Evolutionary conservation across 2,888 invertebrate genomes (phyloP), one percentile per base, ranked within the genome.

Genomic region (Brassicogethes aeneus): DNA sequence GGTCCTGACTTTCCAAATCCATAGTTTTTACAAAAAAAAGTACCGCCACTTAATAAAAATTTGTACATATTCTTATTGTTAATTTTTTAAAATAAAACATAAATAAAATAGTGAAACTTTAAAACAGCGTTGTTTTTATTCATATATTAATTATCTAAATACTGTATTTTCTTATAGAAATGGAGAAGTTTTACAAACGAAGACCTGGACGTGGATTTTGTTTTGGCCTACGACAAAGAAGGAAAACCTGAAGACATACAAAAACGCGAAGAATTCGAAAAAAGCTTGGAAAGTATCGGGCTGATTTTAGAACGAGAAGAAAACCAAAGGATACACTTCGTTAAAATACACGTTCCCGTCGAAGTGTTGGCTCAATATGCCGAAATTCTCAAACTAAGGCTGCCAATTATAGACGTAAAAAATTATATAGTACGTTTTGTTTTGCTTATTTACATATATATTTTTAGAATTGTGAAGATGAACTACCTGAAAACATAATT

Each of bases 381-480:
- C 23, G 87, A 87, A 66, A 77, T 85, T 46, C 72, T 87, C 53
- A 85, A 85, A 64, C 71, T 87, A 23, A 75, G 83, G 59, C 74
- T 87, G 75, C 86, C 86, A 33, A 80, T 87, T 64, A 84, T 79
- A 68, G 71, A 76, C 70, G 81, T 81, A 61, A 60, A 64, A 52
- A 32, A 36, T 32, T 23, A 33, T n/a, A n/a, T n/a, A n/a, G n/a
- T n/a, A n/a, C n/a, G n/a, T n/a, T n/a, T n/a, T n/a, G n/a, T n/a
- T n/a, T n/a, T n/a, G n/a, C n/a, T n/a, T 39, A 15, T 16, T 41
- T 15, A 30, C n/a, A 30, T 31, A 10, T 10, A 10, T 15, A 7
- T 30, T 49, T 51, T 33, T 42, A 61, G 60, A 55, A 57, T 44
- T 42, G 36, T 17, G 40, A 51, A 15, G 30, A 44, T 38, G 50